These are phyloP conservation scores for Philotrypesis tridentata DNA, from an alignment of 1,140 invertebrate genomes.

Conservation along the genomic window DNA sequence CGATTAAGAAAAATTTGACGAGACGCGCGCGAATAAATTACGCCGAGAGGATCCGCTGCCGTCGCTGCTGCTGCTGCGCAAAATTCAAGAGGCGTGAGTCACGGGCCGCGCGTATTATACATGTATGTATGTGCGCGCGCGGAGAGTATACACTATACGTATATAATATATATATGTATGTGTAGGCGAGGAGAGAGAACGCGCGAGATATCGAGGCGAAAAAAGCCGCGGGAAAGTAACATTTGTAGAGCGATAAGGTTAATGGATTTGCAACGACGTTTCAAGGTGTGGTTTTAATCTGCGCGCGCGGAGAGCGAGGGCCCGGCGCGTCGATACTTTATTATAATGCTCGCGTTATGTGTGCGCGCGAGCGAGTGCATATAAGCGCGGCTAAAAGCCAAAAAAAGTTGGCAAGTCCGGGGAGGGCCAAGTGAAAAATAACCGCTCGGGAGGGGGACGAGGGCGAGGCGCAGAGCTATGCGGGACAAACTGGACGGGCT, in stretches of 20 bases:
- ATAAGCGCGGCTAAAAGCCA: not conserved
- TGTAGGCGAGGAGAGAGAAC: not conserved
- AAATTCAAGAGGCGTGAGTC: slow-evolving; percentile 15
- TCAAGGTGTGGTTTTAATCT: slow-evolving; percentile 8
- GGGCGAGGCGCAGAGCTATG: too few relatives aligned
- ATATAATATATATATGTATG: too few relatives aligned
- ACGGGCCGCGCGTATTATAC: too few relatives aligned
- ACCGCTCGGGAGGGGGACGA: not conserved
- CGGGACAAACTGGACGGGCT: too few relatives aligned
- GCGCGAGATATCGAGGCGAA: not conserved
- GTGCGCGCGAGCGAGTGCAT: too few relatives aligned
- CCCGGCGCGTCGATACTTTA: not conserved
- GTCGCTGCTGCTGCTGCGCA: too few relatives aligned
- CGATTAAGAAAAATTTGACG: not conserved
- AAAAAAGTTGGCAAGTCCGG: not conserved
- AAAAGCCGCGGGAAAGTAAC: slow-evolving; percentile 2
- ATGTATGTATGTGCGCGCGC: too few relatives aligned
- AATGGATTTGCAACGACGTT: slow-evolving; percentile 8
- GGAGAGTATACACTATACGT: too few relatives aligned
- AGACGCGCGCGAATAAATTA: not conserved
- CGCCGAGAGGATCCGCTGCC: not conserved
- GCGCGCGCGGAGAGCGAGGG: not conserved
- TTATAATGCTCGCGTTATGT: not conserved
- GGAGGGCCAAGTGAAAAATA: not conserved
- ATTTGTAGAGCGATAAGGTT: slow-evolving; percentile 12